phyloP scores from a whole-genome alignment of 2,888 invertebrate species.

The Sympetrum striolatum region DNA sequence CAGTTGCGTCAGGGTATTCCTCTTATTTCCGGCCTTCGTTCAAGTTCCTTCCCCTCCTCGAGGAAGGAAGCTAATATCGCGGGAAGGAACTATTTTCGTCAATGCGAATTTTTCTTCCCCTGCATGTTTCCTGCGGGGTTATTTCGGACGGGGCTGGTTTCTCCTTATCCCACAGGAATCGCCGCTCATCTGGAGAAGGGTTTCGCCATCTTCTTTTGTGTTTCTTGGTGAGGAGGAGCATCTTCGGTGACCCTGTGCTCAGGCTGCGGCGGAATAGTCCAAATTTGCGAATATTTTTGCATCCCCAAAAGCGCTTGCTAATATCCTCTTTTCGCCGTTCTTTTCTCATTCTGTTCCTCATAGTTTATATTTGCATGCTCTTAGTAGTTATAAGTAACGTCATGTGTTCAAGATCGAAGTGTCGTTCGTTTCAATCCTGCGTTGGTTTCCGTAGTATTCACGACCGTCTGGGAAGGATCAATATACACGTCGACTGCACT shows the following conservation, averaged over 20 bases:
- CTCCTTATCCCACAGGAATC: neutral
- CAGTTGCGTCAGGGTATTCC: neutral
- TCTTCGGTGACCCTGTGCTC: neutral
- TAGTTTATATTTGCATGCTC: too few species aligned
- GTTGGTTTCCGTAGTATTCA: neutral
- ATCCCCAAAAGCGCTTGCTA: too few species aligned
- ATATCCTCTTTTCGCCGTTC: too few species aligned
- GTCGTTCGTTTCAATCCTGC: neutral
- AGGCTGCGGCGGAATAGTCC: neutral
- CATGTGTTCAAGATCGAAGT: too few species aligned
- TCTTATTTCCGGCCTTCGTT: neutral
- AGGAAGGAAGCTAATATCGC: neutral
- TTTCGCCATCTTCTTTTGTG: neutral
- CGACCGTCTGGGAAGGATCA: neutral
- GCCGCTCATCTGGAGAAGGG: neutral
- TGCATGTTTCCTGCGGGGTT: neutral
- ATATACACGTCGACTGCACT: neutral
- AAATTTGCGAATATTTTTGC: too few species aligned
- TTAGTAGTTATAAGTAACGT: too few species aligned
- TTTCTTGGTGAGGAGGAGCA: neutral
- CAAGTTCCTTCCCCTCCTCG: neutral
- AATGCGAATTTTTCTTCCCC: neutral
- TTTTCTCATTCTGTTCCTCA: too few species aligned
- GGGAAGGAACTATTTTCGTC: neutral
- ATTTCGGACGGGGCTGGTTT: neutral